Percentiles rank a stretch among this genome's conserved stretches.
phyloP scores from a whole-genome alignment of 1,140 invertebrate species.

The Caenorhabditis tropicalis region DNA sequence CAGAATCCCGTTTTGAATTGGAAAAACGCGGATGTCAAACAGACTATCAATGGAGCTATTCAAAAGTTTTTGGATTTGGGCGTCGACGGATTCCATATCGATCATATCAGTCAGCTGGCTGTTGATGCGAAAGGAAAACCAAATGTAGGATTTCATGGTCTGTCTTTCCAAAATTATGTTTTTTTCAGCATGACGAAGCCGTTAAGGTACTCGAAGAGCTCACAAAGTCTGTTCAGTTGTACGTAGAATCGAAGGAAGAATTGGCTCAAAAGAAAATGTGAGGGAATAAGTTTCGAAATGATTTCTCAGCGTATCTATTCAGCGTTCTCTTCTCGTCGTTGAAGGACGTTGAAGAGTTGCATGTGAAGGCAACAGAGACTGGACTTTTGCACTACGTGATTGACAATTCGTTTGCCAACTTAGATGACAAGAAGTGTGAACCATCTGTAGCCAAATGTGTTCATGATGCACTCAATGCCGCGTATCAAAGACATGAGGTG shows the following conservation, averaged over 20 bases:
- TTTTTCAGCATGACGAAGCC: conserved; percentile 38
- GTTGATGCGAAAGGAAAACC: conserved; percentile 44
- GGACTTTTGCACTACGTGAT: conserved; percentile 48
- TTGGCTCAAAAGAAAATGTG: conserved; percentile 53
- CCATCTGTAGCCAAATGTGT: conserved; percentile 34
- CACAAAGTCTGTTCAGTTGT: conserved; percentile 4
- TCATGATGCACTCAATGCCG: conserved; percentile 34
- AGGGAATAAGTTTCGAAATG: neutral
- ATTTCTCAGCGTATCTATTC: too few species aligned
- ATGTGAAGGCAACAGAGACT: conserved; percentile 41
- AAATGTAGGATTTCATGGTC: neutral
- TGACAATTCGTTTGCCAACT: conserved; percentile 45
- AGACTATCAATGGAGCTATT: conserved; percentile 45
- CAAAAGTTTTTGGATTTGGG: conserved; percentile 54
- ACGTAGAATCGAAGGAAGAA: neutral
- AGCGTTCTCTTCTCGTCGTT: conserved; percentile 54
- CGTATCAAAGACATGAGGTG: conserved; percentile 44
- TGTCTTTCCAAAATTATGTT: neutral
- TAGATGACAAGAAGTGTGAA: conserved; percentile 16
- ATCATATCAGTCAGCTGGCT: conserved; percentile 51
- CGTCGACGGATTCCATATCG: conserved; percentile 58
- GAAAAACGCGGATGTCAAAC: conserved; percentile 51
- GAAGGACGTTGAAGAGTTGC: conserved; percentile 48
- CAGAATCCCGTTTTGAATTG: conserved; percentile 53
- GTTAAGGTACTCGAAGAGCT: conserved; percentile 14